A percentile compares a stretch with the other conserved stretches of the same genome.
Conservation (phyloP, 2,113 vertebrate species). For the Oryzias javanicus region DNA sequence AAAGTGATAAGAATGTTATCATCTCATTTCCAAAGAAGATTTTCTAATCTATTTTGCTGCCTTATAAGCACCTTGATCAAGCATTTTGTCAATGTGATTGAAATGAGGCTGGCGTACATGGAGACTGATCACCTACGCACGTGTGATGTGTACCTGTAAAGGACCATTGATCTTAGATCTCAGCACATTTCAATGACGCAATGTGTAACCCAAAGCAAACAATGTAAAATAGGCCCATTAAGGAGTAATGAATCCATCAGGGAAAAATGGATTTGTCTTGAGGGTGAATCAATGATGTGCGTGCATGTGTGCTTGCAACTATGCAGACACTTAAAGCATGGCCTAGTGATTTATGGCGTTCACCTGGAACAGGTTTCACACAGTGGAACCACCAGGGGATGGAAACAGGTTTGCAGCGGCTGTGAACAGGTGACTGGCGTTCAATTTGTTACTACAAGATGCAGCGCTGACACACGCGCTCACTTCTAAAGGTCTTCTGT, state of each 20-base stretch:
- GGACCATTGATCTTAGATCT: constrained; percentile 75
- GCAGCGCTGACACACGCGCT: constrained; percentile 6
- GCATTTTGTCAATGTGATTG: constrained; percentile 41
- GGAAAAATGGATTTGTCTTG: constrained; percentile 76
- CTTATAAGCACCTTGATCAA: constrained; percentile 37
- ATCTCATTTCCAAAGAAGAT: constrained; percentile 36
- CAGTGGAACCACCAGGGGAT: constrained; percentile 44
- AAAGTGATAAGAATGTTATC: constrained; percentile 28
- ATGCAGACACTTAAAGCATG: constrained; percentile 47
- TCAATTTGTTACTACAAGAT: constrained; percentile 31
- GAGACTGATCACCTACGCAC: constrained; percentile 57
- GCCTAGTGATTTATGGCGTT: constrained; percentile 69
- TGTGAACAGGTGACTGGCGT: constrained; percentile 47
- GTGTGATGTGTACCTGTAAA: constrained; percentile 54
- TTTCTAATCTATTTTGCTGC: constrained; percentile 30
- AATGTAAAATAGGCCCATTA: constrained; percentile 85
- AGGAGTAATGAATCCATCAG: constrained; percentile 82
- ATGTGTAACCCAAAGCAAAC: constrained; percentile 77
- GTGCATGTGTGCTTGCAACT: constrained; percentile 15
- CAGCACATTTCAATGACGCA: constrained; percentile 73
- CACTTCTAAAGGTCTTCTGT: constrained; percentile 6
- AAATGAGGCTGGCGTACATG: constrained; percentile 24
- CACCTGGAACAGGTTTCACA: constrained; percentile 51
- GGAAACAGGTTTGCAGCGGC: constrained; percentile 39
- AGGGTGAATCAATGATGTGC: constrained; percentile 70